phyloP scores from a whole-genome alignment of 2,888 invertebrate genomes.

The Eupithecia subfuscata region DNA sequence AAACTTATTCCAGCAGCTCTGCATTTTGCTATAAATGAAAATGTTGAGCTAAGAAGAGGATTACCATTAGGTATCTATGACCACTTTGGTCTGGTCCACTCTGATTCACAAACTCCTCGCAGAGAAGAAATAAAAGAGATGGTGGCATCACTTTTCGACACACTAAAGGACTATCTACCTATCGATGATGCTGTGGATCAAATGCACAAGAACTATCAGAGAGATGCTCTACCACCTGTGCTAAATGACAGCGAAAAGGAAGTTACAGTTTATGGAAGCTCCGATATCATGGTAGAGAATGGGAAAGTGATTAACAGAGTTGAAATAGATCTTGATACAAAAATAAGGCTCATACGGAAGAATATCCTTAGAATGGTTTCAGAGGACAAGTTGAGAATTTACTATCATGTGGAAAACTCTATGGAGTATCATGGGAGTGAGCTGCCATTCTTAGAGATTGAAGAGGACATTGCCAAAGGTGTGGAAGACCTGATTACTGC shows the following conservation, averaged over 20 bases:
- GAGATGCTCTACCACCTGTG: constrained; percentile 94
- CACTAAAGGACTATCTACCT: constrained; percentile 85
- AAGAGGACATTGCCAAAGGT: constrained; percentile 86
- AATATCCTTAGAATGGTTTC: constrained; percentile 85
- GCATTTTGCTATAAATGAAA: constrained; percentile 87
- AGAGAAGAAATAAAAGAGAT: constrained; percentile 80
- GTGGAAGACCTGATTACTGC: constrained; percentile 87
- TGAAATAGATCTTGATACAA: constrained; percentile 87
- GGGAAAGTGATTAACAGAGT: constrained; percentile 86
- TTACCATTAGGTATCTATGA: constrained; percentile 91
- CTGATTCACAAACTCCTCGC: constrained; percentile 75
- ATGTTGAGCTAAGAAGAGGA: constrained; percentile 89
- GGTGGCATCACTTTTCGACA: constrained; percentile 83
- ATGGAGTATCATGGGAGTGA: constrained; percentile 93
- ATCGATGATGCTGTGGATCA: constrained; percentile 93
- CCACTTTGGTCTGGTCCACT: constrained; percentile 89
- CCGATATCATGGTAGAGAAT: constrained; percentile 86
- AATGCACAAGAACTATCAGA: constrained; percentile 92
- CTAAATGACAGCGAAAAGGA: constrained; percentile 86
- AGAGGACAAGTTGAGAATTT: constrained; percentile 87
- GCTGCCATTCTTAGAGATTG: constrained; percentile 87
- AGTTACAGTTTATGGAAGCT: constrained; percentile 89
- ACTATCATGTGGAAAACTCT: constrained; percentile 93
- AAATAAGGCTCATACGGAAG: constrained; percentile 83
- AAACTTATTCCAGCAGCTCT: constrained; percentile 90